Conservation (phyloP, 2,888 invertebrate genomes). For the Chloroclysta siterata region DNA sequence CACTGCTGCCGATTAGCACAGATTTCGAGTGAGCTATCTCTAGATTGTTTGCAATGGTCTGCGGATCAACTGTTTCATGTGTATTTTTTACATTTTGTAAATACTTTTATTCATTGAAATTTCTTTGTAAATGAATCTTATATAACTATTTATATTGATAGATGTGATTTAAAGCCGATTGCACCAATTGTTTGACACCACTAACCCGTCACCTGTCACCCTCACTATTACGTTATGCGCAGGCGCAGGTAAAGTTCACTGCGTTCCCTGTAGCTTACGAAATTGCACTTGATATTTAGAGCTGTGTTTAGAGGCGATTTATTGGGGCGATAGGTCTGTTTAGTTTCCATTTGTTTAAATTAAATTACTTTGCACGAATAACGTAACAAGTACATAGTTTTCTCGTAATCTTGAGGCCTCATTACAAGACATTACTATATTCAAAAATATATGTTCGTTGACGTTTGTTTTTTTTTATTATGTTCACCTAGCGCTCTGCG, state of each 20-base stretch:
- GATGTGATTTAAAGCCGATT: not conserved
- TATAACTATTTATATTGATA: no score
- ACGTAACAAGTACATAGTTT: not conserved
- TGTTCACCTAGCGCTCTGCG: no score
- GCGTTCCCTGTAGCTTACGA: conserved; percentile 36
- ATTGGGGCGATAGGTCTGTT: conserved; percentile 16
- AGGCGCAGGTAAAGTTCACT: conserved; percentile 36
- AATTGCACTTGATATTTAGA: conserved; percentile 29
- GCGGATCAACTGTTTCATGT: no score
- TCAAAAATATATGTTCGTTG: not conserved
- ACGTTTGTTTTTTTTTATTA: not conserved
- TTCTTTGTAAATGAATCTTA: no score
- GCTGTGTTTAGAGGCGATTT: conserved; percentile 17
- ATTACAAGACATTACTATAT: not conserved
- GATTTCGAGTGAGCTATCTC: no score
- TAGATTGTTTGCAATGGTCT: no score
- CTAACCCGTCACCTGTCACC: conserved; percentile 32
- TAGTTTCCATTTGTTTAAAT: conserved; percentile 5
- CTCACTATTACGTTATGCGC: conserved; percentile 22
- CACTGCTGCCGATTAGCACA: no score
- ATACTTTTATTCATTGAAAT: no score
- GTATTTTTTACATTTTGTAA: no score
- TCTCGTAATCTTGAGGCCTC: not conserved
- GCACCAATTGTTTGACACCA: conserved; percentile 28
- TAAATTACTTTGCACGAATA: not conserved